Evolutionary conservation across 2,888 invertebrate genomes (phyloP).

Genomic region (Isotomurus palustris): DNA sequence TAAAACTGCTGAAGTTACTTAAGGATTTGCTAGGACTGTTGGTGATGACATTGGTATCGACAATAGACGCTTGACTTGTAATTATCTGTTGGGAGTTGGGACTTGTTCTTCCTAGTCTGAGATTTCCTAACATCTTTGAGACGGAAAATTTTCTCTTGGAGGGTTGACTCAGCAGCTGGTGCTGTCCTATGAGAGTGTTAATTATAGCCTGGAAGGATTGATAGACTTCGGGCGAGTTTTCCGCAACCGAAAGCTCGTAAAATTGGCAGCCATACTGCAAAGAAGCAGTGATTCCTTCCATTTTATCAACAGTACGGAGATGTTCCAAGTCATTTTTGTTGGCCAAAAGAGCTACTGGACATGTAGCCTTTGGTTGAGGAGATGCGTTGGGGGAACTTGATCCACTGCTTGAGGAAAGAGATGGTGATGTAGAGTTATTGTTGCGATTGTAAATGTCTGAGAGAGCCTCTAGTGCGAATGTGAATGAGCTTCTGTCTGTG

Average conservation of each 20-base stretch:
- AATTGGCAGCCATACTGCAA: conserved; percentile 64
- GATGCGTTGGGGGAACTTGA: conserved; percentile 18
- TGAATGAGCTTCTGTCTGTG: conserved; percentile 66
- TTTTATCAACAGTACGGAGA: conserved; percentile 67
- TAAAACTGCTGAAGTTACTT: too few species aligned
- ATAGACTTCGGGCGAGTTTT: conserved; percentile 69
- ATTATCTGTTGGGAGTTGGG: conserved; percentile 33
- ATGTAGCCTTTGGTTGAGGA: conserved; percentile 29
- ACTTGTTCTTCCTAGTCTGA: conserved; percentile 50
- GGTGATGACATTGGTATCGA: conserved; percentile 27
- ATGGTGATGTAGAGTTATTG: conserved; percentile 10
- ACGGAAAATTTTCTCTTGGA: conserved; percentile 62
- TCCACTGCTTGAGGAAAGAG: conserved; percentile 14
- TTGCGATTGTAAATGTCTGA: conserved; percentile 52
- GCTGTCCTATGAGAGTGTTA: conserved; percentile 28
- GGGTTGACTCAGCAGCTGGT: conserved; percentile 27
- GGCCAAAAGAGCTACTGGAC: conserved; percentile 64
- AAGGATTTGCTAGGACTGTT: not conserved
- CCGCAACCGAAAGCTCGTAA: conserved; percentile 75
- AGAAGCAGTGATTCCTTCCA: conserved; percentile 65
- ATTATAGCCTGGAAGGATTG: conserved; percentile 61
- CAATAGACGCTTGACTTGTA: conserved; percentile 37
- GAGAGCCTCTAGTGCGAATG: conserved; percentile 63
- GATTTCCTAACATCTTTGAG: conserved; percentile 71
- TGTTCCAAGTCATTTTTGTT: conserved; percentile 78